phyloP scores from a whole-genome alignment of 92 coral and sea anemone species.

The Siderastrea siderea region DNA sequence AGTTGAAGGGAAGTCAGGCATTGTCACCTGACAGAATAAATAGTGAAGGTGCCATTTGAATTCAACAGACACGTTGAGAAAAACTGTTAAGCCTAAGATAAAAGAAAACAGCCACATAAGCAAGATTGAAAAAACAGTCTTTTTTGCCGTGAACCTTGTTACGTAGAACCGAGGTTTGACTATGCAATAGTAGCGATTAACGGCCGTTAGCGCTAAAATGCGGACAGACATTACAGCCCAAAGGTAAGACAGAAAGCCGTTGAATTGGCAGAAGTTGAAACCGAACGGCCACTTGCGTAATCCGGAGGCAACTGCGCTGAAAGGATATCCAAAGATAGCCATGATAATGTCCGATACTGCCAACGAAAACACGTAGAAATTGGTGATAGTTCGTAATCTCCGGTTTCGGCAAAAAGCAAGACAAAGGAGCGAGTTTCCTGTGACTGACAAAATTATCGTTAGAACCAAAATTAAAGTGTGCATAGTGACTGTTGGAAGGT shows the following conservation, averaged over 20 bases:
- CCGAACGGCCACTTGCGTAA: no score
- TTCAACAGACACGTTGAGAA: background rate
- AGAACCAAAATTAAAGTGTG: background rate
- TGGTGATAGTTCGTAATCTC: background rate
- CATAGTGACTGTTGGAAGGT: background rate
- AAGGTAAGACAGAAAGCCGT: background rate
- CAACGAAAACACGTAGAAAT: slow-evolving; percentile 1
- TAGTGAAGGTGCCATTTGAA: background rate
- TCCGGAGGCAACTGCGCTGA: no score
- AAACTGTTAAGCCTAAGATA: background rate
- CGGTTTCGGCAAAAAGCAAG: slow-evolving; percentile 16
- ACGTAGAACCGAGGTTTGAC: slow-evolving; percentile 5
- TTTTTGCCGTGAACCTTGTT: background rate
- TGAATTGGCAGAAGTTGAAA: no score
- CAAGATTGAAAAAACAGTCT: background rate
- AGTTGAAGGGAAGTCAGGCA: background rate
- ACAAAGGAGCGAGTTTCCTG: slow-evolving; percentile 16
- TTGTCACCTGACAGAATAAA: background rate
- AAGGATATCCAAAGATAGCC: background rate
- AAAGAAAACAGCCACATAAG: background rate
- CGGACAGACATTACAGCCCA: background rate
- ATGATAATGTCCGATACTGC: background rate
- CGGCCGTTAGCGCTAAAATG: background rate
- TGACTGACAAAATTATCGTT: background rate
- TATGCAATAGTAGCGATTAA: slow-evolving; percentile 12